Evolutionary conservation across 2,113 vertebrate species (phyloP).

Genomic region (Acanthisitta chloris): DNA sequence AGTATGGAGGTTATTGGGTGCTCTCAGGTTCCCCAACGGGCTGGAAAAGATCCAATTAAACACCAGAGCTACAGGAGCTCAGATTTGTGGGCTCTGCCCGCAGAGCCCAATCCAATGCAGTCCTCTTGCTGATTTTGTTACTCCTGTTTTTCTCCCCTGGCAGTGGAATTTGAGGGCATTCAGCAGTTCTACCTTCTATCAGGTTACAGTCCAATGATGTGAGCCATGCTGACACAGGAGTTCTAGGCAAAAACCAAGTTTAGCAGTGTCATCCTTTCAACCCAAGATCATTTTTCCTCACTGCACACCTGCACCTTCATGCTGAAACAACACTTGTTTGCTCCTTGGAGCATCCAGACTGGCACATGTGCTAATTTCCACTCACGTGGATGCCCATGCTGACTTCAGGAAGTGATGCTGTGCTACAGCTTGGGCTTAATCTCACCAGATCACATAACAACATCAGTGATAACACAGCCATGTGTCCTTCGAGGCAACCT

Average conservation of each 20-base stretch:
- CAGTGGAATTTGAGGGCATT: background rate
- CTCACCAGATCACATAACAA: background rate
- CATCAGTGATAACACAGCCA: fast-evolving
- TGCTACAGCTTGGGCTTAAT: background rate
- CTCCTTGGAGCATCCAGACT: background rate
- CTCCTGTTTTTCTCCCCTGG: background rate
- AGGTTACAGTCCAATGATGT: background rate
- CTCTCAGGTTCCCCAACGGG: background rate
- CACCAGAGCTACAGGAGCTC: background rate
- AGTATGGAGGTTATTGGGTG: background rate
- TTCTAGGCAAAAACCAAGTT: background rate
- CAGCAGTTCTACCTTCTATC: background rate
- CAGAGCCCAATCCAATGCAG: background rate
- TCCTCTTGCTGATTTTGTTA: background rate
- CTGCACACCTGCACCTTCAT: background rate
- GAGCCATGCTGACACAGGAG: background rate
- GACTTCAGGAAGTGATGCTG: background rate
- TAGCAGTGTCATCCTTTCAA: background rate
- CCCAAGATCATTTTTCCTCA: fast-evolving
- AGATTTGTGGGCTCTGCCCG: background rate
- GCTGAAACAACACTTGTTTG: background rate
- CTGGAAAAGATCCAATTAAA: background rate
- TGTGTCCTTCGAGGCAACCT: background rate
- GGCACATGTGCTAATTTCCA: background rate
- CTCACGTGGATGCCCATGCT: fast-evolving